Evolutionary conservation across 2,113 vertebrate species (phyloP), one percentile per base, ranked within the genome.

Genomic region (Helogale parvula): DNA sequence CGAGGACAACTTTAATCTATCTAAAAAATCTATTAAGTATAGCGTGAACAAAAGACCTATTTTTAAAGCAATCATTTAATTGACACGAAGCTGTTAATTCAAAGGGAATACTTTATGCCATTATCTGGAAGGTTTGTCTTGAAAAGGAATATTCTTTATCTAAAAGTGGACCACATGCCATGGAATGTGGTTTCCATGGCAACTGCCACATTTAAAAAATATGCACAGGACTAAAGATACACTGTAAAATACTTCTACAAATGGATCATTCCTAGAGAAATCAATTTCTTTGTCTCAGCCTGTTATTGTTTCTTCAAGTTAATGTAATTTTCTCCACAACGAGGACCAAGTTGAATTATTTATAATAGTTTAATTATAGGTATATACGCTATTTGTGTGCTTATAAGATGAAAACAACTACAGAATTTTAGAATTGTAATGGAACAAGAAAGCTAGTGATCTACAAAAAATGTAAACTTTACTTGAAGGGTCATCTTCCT

Each of bases 131-230:
- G 83, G 90, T 96, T 92, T 98, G 96, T 90, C 98, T 95, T 97
- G 97, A 98, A 92, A 91, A 98, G 96, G 96, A 98, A 97, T 95
- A 88, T 80, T 79, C 80, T 94, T 94, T 97, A 92, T 97, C 97
- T 97, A 93, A 96, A 98, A 98, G 94, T 97, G 96, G 96, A 97
- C 92, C 84, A 97, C 88, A 31, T 72, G 38, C 13, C 82, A 90
- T 54, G 85, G 94, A 98, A 98, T 98, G 98, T 98, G 90, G 99
- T 99, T 98, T 98, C 99, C 98, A 99, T 99, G 98, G 98, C 71
- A 99, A 99, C 99, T 96, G 98, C 95, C 97, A 97, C 90, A 92
- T 96, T 96, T 88, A 1, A 89, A 94, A 97, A 97, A 90, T 92
- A 96, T 88, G 86, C 96, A 96, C 69, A 96, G 90, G 63, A 82